Base-by-base conservation (phyloP, 2,113 vertebrate species). In the Anhinga rufa region DNA sequence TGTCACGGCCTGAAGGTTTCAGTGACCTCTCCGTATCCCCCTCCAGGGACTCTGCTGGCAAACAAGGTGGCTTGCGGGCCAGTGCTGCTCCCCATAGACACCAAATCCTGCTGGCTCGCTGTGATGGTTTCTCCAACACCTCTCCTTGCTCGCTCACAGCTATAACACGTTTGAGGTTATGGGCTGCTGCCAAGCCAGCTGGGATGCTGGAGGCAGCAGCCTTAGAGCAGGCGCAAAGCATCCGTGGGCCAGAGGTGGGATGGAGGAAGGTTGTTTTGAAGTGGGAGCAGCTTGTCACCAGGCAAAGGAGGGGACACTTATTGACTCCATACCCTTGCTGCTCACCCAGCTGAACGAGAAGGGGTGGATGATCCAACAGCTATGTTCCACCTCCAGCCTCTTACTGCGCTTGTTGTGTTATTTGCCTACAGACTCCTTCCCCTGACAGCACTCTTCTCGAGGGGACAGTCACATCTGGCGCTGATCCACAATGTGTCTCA, bases 401-500 rank as follows among this genome's bases (percentile, higher is more conserved):
- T 68, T 22, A 8, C 36, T 86, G 57, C 15, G 66, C 15, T 54
- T 32, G 34, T 15, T 42, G 46, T 18, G 16, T 4, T 84, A 14
- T 40, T 61, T 40, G 8, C 26, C 10, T 16, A 13, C 28, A 76
- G 34, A 61, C 9, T 20, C 20, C 44, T 75, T 48, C 8, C 17
- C 24, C 36, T 28, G 12, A 4, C 14, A 72, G 19, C 4, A 2
- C 25, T 57, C 34, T 66, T 71, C 65, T 79, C 4, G 1, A 79
- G 57, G 12, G 51, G 55, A 78, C 14, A 5, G 26, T 49, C 55
- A 31, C 64, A 48, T 11, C 71, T 70, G 42, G 17, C 2, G 6
- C 17, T 7, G 40, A 40, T 65, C 38, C 18, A 10, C 0, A 1
- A 4, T 0, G 5, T 24, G 32, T 54, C 36, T 44, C 34, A 7